phyloP scores from a whole-genome alignment of 2,888 invertebrate species.

The Eretmocerus hayati region DNA sequence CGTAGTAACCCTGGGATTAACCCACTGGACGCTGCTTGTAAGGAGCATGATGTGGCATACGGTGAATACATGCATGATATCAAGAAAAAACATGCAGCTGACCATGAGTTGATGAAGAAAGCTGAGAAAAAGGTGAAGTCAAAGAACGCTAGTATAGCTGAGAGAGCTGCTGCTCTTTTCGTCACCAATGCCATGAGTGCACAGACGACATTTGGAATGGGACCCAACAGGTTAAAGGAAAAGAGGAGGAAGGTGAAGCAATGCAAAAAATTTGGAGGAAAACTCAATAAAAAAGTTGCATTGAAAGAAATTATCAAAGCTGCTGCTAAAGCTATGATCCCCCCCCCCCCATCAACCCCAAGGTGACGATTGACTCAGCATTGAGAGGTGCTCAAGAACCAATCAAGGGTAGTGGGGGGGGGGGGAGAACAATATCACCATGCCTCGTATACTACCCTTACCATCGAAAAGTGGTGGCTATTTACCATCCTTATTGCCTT shows the following conservation, averaged over 20 bases:
- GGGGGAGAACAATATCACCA: constrained; percentile 14
- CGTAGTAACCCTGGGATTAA: background rate
- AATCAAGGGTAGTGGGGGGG: constrained; percentile 15
- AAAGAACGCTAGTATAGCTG: background rate
- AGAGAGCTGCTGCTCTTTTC: background rate
- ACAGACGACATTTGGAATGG: background rate
- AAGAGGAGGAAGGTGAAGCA: background rate
- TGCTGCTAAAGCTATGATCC: constrained; percentile 5
- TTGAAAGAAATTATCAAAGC: constrained; percentile 7
- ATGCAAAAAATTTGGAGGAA: background rate
- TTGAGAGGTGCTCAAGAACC: constrained; percentile 16
- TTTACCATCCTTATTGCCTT: constrained; percentile 27
- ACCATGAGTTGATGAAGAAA: background rate
- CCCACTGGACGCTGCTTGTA: background rate
- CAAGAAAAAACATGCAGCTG: background rate
- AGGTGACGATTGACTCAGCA: constrained; percentile 13
- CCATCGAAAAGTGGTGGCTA: constrained; percentile 26
- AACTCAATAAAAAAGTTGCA: background rate
- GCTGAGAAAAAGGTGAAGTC: background rate
- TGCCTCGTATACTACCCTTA: constrained; percentile 21
- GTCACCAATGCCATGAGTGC: background rate
- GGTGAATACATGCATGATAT: background rate
- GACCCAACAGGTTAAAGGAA: background rate
- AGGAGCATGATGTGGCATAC: background rate
- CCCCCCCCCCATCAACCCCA: background rate